Evolutionary conservation across 2,888 invertebrate genomes (phyloP).

Genomic region (Limnephilus marmoratus): DNA sequence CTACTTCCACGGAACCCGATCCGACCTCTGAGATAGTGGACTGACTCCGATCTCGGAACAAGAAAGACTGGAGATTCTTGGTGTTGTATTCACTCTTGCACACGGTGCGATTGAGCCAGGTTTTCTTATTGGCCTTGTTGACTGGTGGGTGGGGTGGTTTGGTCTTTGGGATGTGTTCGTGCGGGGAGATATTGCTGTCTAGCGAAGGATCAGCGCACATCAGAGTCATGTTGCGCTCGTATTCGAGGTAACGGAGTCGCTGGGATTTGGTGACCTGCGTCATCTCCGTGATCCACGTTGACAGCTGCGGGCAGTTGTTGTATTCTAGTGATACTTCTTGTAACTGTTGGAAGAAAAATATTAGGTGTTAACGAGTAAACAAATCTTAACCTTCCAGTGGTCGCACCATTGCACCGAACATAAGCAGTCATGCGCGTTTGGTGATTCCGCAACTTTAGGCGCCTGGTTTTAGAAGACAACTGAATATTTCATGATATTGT

Average conservation of each 20-base stretch:
- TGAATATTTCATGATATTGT: too few relatives aligned
- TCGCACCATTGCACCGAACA: too few relatives aligned
- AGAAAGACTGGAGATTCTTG: conserved; percentile 52
- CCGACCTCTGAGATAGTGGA: conserved; percentile 69
- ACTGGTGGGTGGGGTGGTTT: conserved; percentile 20
- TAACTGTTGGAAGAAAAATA: conserved; percentile 74
- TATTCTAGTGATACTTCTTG: conserved; percentile 86
- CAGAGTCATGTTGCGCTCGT: conserved; percentile 52
- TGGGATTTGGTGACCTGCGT: conserved; percentile 51
- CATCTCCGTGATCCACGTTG: conserved; percentile 46
- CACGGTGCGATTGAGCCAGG: conserved; percentile 63
- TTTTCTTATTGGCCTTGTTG: conserved; percentile 48
- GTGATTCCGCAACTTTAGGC: too few relatives aligned
- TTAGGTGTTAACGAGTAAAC: not conserved
- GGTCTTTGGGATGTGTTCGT: conserved; percentile 40
- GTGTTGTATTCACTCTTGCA: conserved; percentile 58
- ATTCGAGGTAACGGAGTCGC: conserved; percentile 57
- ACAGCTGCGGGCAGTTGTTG: conserved; percentile 79
- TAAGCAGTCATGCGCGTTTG: too few relatives aligned
- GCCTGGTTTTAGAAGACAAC: too few relatives aligned
- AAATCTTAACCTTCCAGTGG: not conserved
- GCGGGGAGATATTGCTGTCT: not conserved
- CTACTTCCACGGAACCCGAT: conserved; percentile 69
- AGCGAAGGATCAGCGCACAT: conserved; percentile 49
- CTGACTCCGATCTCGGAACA: conserved; percentile 39